Evolutionary conservation across 2,797 vertebrate species (phyloP).

Genomic region (Danio albolineatus): DNA sequence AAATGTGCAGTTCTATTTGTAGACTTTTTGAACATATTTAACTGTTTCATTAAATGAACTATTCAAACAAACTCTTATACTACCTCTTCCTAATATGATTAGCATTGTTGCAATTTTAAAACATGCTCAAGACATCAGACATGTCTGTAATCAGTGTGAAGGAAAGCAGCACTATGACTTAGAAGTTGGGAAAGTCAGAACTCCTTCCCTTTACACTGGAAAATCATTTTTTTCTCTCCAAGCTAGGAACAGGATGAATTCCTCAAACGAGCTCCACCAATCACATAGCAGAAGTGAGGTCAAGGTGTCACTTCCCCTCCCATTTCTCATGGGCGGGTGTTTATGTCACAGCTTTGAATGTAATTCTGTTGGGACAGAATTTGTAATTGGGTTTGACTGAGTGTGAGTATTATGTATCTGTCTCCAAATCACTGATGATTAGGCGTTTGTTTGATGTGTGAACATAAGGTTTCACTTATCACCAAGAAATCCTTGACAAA

Average conservation of each 20-base stretch:
- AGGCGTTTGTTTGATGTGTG: constrained; percentile 60
- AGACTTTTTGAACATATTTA: no score
- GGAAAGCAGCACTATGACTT: neutral
- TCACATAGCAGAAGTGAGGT: constrained; percentile 64
- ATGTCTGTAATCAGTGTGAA: constrained; percentile 9
- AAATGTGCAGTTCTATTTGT: neutral
- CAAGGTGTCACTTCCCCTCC: constrained; percentile 53
- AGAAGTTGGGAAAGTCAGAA: constrained; percentile 34
- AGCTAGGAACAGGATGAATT: constrained; percentile 47
- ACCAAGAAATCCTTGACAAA: constrained; percentile 43
- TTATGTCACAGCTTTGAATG: constrained; percentile 61
- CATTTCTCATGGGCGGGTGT: constrained; percentile 55
- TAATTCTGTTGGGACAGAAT: constrained; percentile 52
- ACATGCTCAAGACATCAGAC: no score
- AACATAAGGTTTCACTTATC: constrained; percentile 59
- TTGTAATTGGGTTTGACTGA: constrained; percentile 55
- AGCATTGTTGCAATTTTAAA: no score
- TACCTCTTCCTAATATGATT: no score
- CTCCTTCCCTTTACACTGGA: neutral
- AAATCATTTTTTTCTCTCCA: constrained; percentile 28
- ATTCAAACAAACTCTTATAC: no score
- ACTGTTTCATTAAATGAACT: no score
- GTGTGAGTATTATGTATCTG: constrained; percentile 61
- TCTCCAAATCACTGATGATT: constrained; percentile 62
- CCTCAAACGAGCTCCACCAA: constrained; percentile 58